These are phyloP conservation scores for Formica exsecta DNA, from an alignment of 1,140 invertebrate species.

Conservation along the genomic window DNA sequence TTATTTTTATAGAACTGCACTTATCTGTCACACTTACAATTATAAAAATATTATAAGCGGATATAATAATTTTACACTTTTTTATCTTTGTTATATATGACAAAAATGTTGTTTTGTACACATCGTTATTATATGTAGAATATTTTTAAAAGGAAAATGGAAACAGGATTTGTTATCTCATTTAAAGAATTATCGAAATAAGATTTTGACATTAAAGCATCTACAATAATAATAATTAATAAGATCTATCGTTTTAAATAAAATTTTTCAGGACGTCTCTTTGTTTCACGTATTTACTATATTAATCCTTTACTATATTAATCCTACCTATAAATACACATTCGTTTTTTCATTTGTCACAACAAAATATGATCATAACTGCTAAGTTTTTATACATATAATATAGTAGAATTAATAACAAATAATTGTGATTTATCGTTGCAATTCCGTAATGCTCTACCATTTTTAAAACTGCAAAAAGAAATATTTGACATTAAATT, in stretches of 20 bases:
- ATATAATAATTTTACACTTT: constrained; percentile 3
- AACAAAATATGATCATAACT: neutral
- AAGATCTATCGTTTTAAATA: constrained; percentile 8
- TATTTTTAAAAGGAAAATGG: neutral
- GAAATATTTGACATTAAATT: constrained; percentile 8
- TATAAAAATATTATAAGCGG: neutral
- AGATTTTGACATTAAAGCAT: neutral
- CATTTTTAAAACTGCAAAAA: neutral
- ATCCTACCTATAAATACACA: neutral
- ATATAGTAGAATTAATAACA: neutral
- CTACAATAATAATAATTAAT: neutral
- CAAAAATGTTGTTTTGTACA: neutral
- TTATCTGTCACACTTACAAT: neutral
- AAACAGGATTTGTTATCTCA: neutral
- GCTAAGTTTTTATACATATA: neutral
- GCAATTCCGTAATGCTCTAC: neutral
- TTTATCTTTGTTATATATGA: neutral
- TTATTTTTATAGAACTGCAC: constrained; percentile 73
- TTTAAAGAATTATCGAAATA: neutral
- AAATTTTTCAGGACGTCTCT: neutral
- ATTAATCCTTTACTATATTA: neutral
- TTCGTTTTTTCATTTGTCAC: neutral
- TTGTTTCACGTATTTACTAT: neutral
- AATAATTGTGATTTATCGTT: neutral
- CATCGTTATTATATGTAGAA: neutral